Percentiles rank a stretch among this genome's conserved stretches.
Evolutionary conservation across 1,140 invertebrate species (phyloP).

Genomic region (Leptestheria dahalacensis): DNA sequence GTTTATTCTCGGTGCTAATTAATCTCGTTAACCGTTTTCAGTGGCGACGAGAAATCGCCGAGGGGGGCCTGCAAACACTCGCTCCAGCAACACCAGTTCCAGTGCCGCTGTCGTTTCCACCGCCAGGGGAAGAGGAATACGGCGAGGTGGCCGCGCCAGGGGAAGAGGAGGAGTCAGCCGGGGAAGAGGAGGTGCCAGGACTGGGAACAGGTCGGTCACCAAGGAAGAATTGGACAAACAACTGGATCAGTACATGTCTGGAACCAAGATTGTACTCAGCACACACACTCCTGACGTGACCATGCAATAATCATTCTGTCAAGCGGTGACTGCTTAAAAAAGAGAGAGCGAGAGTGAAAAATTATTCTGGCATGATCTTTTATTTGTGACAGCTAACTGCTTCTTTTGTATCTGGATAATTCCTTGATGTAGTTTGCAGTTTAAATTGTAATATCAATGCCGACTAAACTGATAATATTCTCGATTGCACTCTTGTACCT

Average conservation of each 20-base stretch:
- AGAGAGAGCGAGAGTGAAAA: too few relatives aligned
- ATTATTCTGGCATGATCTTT: too few relatives aligned
- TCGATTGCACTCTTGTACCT: too few relatives aligned
- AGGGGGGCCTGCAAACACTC: too few relatives aligned
- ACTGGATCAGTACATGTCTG: slow-evolving; percentile 44
- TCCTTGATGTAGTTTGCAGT: too few relatives aligned
- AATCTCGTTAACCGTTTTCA: too few relatives aligned
- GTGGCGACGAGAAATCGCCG: neutral
- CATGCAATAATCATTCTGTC: neutral
- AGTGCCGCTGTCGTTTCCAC: slow-evolving; percentile 14
- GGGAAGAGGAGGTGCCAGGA: slow-evolving; percentile 18
- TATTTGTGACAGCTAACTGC: too few relatives aligned
- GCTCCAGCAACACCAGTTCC: slow-evolving; percentile 5
- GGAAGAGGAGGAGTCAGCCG: slow-evolving; percentile 15
- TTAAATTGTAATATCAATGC: too few relatives aligned
- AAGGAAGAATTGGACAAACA: slow-evolving; percentile 41
- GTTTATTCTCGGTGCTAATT: too few relatives aligned
- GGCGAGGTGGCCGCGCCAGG: slow-evolving; percentile 19
- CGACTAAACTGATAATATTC: too few relatives aligned
- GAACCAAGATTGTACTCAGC: slow-evolving; percentile 30
- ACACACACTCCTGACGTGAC: slow-evolving; percentile 28
- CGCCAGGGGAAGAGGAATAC: slow-evolving; percentile 20
- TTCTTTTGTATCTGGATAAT: too few relatives aligned
- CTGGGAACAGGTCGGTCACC: slow-evolving; percentile 20
- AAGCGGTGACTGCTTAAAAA: neutral